Evolutionary conservation across 1,140 invertebrate genomes (phyloP).

Genomic region (Nymphalis io): DNA sequence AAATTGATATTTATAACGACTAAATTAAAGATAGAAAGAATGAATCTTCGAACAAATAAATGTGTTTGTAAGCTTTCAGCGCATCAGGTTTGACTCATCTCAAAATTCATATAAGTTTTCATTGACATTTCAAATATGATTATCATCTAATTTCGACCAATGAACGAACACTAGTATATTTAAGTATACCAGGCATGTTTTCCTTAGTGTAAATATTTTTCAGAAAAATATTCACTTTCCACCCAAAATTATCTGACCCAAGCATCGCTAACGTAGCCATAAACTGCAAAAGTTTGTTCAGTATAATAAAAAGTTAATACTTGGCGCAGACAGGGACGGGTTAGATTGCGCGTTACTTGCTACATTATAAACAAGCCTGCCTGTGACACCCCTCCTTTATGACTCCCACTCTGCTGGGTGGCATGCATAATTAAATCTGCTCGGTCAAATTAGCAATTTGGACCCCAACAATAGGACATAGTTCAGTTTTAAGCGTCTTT

Average conservation of each 20-base stretch:
- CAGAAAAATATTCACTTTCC: background rate
- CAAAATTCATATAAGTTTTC: no score
- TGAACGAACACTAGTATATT: background rate
- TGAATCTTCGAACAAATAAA: no score
- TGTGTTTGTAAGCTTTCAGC: no score
- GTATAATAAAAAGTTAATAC: constrained; percentile 76
- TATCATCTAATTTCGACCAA: no score
- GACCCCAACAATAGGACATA: constrained; percentile 72
- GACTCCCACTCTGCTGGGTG: constrained; percentile 57
- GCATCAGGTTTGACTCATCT: no score
- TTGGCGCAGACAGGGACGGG: constrained; percentile 57
- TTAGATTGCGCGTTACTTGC: constrained; percentile 68
- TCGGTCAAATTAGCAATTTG: constrained; percentile 79
- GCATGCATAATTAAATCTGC: constrained; percentile 79
- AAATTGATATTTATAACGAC: no score
- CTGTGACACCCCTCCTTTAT: constrained; percentile 72
- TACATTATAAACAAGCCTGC: constrained; percentile 77
- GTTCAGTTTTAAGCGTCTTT: constrained; percentile 74
- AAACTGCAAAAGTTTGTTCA: constrained; percentile 68
- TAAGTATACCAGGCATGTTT: no score
- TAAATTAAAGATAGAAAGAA: no score
- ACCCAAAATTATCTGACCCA: constrained; percentile 51
- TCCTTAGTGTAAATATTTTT: background rate
- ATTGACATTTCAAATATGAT: no score
- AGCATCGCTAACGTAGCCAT: constrained; percentile 47